A percentile compares a stretch with the other conserved stretches of the same genome.
Evolutionary conservation across 1,140 invertebrate genomes (phyloP).

Genomic region (Drosophila sp.): DNA sequence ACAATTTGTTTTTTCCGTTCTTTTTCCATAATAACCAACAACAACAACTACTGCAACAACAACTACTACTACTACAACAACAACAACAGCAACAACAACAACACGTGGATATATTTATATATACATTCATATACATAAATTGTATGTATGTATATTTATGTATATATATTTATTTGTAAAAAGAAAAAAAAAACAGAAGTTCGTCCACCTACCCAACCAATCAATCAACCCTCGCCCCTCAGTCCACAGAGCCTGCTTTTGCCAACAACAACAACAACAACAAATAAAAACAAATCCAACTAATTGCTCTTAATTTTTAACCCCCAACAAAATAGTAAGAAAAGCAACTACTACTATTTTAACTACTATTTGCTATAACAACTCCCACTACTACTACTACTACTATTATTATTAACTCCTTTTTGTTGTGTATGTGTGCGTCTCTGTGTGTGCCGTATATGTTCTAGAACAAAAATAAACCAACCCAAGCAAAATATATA

Average conservation of each 20-base stretch:
- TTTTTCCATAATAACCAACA: conserved; percentile 27
- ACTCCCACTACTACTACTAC: conserved; percentile 19
- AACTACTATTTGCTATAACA: conserved; percentile 27
- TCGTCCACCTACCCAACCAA: conserved; percentile 17
- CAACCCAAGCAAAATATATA: conserved; percentile 22
- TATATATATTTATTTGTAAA: conserved; percentile 19
- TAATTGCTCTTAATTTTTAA: conserved; percentile 35
- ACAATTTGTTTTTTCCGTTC: conserved; percentile 19
- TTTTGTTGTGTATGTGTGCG: conserved; percentile 60
- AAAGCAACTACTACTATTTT: conserved; percentile 15
- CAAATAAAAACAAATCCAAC: conserved; percentile 28
- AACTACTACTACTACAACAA: background rate
- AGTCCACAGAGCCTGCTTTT: conserved; percentile 41
- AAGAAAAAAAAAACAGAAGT: too few relatives aligned
- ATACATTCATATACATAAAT: conserved; percentile 34
- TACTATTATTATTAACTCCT: conserved; percentile 32
- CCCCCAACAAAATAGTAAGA: conserved; percentile 32
- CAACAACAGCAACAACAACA: conserved; percentile 39
- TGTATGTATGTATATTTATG: conserved; percentile 20
- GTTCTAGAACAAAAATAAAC: conserved; percentile 54
- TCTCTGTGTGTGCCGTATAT: conserved; percentile 58
- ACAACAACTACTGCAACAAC: conserved; percentile 9
- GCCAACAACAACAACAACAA: conserved; percentile 46
- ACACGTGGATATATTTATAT: conserved; percentile 43
- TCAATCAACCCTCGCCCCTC: conserved; percentile 36